Evolutionary conservation across 2,113 vertebrate genomes (phyloP).

Genomic region (Triplophysa siluroides): DNA sequence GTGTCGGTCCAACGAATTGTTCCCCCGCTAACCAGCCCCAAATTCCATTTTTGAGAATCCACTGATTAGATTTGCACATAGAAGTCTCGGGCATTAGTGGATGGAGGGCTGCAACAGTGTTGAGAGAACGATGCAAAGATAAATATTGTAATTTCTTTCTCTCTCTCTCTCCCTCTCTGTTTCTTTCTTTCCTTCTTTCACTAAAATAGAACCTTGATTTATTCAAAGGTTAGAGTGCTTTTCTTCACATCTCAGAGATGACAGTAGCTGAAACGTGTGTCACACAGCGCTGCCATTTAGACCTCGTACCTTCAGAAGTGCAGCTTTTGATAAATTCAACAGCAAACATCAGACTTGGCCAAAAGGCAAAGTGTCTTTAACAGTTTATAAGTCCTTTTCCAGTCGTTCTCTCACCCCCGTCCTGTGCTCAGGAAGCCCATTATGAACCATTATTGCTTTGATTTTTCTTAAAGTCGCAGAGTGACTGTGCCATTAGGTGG

Average conservation of each 20-base stretch:
- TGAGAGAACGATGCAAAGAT: slow-evolving; percentile 66
- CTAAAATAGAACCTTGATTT: background rate
- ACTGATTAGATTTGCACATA: slow-evolving; percentile 79
- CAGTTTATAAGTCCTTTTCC: slow-evolving; percentile 6
- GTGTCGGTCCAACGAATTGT: slow-evolving; percentile 75
- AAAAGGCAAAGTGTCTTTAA: slow-evolving; percentile 13
- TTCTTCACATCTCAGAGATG: slow-evolving; percentile 8
- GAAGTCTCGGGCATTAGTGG: slow-evolving; percentile 70
- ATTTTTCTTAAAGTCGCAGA: slow-evolving; percentile 20
- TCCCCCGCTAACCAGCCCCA: slow-evolving; percentile 69
- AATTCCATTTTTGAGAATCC: slow-evolving; percentile 79
- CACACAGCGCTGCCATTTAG: background rate
- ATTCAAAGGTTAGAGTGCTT: background rate
- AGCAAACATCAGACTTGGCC: background rate
- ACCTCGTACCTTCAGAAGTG: background rate
- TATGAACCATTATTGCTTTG: slow-evolving; percentile 23
- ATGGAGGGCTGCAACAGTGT: slow-evolving; percentile 66
- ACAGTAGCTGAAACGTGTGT: background rate
- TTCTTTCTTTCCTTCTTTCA: background rate
- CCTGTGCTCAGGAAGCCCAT: background rate
- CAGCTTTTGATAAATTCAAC: background rate
- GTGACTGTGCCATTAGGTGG: slow-evolving; percentile 5
- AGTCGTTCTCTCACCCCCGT: background rate
- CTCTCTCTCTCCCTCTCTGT: background rate
- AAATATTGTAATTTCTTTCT: slow-evolving; percentile 41